Evolutionary conservation across 2,888 invertebrate species (phyloP), one percentile per base, ranked within the genome.

Genomic region (Halictus ligatus): DNA sequence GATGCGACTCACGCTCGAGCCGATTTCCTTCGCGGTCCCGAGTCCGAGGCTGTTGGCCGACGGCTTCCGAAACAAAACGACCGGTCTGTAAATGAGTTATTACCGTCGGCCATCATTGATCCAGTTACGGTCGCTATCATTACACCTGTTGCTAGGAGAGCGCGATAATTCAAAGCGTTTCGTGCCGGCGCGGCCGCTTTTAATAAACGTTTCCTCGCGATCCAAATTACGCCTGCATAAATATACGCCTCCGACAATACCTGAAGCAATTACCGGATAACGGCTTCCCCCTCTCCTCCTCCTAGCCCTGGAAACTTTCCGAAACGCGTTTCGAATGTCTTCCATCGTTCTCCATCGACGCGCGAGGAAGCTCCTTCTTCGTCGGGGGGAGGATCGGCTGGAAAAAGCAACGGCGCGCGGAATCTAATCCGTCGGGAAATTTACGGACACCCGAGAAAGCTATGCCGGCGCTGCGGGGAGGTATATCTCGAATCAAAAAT

Each of bases 401-500:
- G 21, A 71, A 71, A 40, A 40, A n/a, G 43, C 71, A 43, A 43
- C 71, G 71, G 43, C 43, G 43, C 43, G 43, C 40, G 13, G 75
- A 75, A 58, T 40, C 75, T 54, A 58, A 74, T 54, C 54, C 12
- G 58, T 25, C 50, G 73, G 67, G 67, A 78, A 85, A 76, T 76
- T 73, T 8, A 76, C 74, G 77, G 69, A 78, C 60, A 35, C 0
- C n/a, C 58, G 58, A 18, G 54, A 43, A 35, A n/a, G 40, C 35
- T 54, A 35, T 69, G 69, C 69, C 69, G 21, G 40, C 69, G 10
- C 40, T 35, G 69, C 40, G 40, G 69, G 48, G 13, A 21, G n/a
- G 46, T 40, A 29, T 54, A 50, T 74, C 13, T 35, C 21, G 79
- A 71, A 76, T 84, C 73, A 80, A 84, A 80, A 85, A 67, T 83